phyloP scores from a whole-genome alignment of 2,797 vertebrate species.

The Thaleichthys pacificus region DNA sequence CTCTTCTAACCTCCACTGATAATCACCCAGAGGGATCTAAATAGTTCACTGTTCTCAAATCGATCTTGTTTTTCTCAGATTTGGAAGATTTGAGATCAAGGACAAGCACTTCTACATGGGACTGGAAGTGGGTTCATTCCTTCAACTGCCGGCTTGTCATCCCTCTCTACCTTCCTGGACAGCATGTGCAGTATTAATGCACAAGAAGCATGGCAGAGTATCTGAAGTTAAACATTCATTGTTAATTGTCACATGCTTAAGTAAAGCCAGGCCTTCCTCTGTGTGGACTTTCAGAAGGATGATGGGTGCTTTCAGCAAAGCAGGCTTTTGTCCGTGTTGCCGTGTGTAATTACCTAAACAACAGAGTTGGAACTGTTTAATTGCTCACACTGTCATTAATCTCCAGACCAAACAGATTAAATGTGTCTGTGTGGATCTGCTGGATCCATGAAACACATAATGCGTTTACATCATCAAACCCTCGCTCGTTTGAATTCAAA shows the following conservation, averaged over 20 bases:
- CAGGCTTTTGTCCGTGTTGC: slow-evolving; percentile 43
- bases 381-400: slow-evolving; percentile 58
- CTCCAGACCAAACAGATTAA: slow-evolving; percentile 56
- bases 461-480: slow-evolving; percentile 22
- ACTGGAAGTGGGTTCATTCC: no score
- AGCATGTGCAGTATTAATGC: slow-evolving; percentile 4
- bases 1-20: no score
- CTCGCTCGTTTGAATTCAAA: slow-evolving; percentile 27
- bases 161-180: neutral
- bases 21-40: no score
- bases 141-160: no score
- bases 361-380: slow-evolving; percentile 54
- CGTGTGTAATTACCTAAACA: slow-evolving; percentile 60
- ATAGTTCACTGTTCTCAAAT: no score
- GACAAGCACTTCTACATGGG: no score
- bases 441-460: slow-evolving; percentile 33
- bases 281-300: slow-evolving; percentile 10
- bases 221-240: neutral
- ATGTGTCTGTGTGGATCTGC: slow-evolving; percentile 42
- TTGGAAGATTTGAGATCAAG: no score
- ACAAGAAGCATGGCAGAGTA: slow-evolving; percentile 2
- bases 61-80: no score
- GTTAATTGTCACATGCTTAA: slow-evolving; percentile 2
- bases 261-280: neutral
- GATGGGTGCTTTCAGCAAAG: slow-evolving; percentile 28